Evolutionary conservation across 2,113 vertebrate species (phyloP), one percentile per base, ranked within the genome.

Genomic region (Callionymus lyra): DNA sequence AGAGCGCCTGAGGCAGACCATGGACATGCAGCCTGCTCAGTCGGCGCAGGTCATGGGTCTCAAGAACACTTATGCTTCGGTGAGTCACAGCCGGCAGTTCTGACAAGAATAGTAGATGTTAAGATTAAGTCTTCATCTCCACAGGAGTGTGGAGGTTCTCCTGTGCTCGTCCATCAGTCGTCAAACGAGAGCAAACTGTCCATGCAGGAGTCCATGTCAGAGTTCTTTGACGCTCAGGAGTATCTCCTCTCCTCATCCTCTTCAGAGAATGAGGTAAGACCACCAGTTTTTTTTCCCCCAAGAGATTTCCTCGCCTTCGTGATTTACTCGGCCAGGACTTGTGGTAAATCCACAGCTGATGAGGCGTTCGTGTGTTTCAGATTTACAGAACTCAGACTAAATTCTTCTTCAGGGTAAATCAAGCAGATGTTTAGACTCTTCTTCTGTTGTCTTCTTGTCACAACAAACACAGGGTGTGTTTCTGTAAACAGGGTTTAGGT

Each of bases 141-240:
- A 84, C 88, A 97, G 66, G 88, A 85, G 49, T 84, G 83, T 9
- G 86, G 83, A 12, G 84, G 85, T 67, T 76, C 73, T 53, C 88
- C 86, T 51, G 70, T 84, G 9, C 79, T 96, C 36, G 91, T 96
- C 54, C 95, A 98, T 70, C 95, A 98, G 72, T 61, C 70, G 6
- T 97, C 94, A 65, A 94, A 89, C 33, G 95, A 99, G 65, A 99
- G 95, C 63, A 86, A 79, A 34, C 73, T 86, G 0, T 99, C 95
- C 13, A 85, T 97, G 38, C 82, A 92, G 1, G 95, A 99, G 65
- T 99, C 95, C 2, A 80, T 98, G 31, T 91, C 90, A 0, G 95
- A 99, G 77, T 99, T 99, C 69, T 97, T 90, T 65, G 95, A 99
- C 42, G 95, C 95, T 15, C 92, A 95, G 68, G 95, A 99, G 77